phyloP scores from a whole-genome alignment of 2,113 vertebrate species.

The Odobenus rosmarus region DNA sequence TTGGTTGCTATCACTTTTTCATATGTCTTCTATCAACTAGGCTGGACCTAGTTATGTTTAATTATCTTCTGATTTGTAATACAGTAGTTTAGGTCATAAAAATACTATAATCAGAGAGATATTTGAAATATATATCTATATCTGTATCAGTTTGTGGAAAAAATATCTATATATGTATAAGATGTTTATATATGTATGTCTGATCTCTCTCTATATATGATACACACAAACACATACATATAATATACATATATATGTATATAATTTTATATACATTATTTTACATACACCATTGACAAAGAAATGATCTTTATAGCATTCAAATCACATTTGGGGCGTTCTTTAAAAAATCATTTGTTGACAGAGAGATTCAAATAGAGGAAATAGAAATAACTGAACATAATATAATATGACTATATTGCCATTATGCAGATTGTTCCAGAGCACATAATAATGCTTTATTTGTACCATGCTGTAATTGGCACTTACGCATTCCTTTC shows the following conservation, averaged over 20 bases:
- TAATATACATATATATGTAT: not conserved
- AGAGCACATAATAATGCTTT: constrained; percentile 69
- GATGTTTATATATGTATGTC: not conserved
- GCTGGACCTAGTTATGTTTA: not conserved
- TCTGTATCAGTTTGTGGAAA: not conserved
- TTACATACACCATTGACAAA: constrained; percentile 32
- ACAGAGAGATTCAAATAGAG: constrained; percentile 50
- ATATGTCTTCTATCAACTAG: not conserved
- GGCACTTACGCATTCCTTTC: constrained; percentile 72
- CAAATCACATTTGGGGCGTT: not conserved
- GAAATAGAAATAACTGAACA: constrained; percentile 57
- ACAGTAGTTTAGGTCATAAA: not conserved
- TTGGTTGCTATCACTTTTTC: not conserved
- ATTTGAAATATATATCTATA: not conserved
- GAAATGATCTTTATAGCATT: constrained; percentile 56
- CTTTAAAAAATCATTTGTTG: constrained; percentile 38
- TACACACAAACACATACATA: not conserved
- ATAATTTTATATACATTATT: not conserved
- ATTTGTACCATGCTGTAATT: constrained; percentile 72
- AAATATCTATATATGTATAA: not conserved
- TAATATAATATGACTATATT: constrained; percentile 63
- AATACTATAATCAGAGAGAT: not conserved
- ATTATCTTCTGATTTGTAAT: not conserved
- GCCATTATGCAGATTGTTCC: constrained; percentile 63
- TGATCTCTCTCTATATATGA: not conserved